Percentiles rank a stretch among this genome's conserved stretches.
Evolutionary conservation across 2,113 vertebrate genomes (phyloP).

Genomic region (Sceloporus tristichus): DNA sequence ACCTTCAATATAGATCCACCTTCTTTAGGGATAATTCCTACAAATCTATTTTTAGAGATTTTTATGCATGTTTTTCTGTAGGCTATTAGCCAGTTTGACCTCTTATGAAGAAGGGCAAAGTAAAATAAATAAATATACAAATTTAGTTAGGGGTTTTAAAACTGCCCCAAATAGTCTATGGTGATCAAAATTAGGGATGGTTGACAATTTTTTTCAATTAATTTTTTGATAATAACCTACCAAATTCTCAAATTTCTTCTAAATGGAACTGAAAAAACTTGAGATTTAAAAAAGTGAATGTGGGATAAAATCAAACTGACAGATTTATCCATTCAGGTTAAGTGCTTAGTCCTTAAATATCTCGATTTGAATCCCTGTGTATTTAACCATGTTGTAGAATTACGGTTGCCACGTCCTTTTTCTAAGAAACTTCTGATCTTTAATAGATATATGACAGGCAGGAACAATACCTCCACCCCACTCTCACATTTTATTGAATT

Average conservation of each 20-base stretch:
- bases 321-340: not conserved
- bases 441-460: not conserved
- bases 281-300: not conserved
- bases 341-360: not conserved
- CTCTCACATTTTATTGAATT: too few relatives aligned
- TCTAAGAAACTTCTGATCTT: not conserved
- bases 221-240: not conserved
- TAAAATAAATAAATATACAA: too few relatives aligned
- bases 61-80: not conserved
- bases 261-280: not conserved
- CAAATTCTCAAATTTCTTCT: not conserved
- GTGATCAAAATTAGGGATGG: not conserved
- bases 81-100: too few relatives aligned
- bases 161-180: not conserved
- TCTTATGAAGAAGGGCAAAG: too few relatives aligned
- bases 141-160: not conserved
- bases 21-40: slow-evolving; percentile 6
- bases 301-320: not conserved
- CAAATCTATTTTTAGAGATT: not conserved
- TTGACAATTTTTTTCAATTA: not conserved
- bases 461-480: not conserved
- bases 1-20: not conserved
- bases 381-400: not conserved
- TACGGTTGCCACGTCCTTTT: not conserved
- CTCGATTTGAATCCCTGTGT: not conserved